Percentiles rank a stretch among this genome's conserved stretches.
These are phyloP conservation scores for Stegostoma tigrinum DNA, from an alignment of 2,113 vertebrate species.

Conservation along the genomic window DNA sequence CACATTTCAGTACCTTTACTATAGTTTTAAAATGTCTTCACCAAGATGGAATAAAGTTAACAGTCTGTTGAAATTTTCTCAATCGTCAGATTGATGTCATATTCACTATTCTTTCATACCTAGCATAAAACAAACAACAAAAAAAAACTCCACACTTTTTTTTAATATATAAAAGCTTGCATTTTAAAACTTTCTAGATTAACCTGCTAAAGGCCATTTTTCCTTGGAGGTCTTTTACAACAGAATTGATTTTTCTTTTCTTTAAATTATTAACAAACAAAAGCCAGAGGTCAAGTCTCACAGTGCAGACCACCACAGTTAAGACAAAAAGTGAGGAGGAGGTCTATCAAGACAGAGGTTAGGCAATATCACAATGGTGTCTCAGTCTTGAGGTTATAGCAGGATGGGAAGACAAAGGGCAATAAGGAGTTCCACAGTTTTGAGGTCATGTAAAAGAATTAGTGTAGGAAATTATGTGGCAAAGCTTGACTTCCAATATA, in stretches of 20 bases:
- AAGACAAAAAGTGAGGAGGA: neutral
- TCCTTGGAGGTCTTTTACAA: conserved; percentile 31
- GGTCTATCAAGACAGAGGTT: neutral
- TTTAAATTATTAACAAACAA: conserved; percentile 33
- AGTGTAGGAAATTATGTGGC: neutral
- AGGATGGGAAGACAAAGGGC: neutral
- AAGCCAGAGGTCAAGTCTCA: conserved; percentile 7
- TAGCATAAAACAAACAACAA: neutral
- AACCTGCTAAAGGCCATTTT: conserved; percentile 10
- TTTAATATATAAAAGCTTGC: conserved; percentile 29
- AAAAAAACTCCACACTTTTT: conserved; percentile 7
- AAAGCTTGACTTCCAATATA: neutral
- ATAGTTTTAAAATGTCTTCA: neutral
- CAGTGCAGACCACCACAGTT: conserved; percentile 26
- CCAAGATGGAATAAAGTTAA: neutral
- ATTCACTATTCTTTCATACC: neutral
- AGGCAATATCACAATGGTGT: neutral
- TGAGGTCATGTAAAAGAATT: conserved; percentile 1
- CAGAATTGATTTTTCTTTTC: neutral
- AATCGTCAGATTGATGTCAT: neutral
- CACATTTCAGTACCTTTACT: neutral
- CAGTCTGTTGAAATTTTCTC: neutral
- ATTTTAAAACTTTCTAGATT: conserved; percentile 29
- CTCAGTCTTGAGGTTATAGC: neutral
- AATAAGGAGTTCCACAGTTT: conserved; percentile 19